Evolutionary conservation across 1,140 invertebrate species (phyloP).

Genomic region (Heliconius eleuchia): DNA sequence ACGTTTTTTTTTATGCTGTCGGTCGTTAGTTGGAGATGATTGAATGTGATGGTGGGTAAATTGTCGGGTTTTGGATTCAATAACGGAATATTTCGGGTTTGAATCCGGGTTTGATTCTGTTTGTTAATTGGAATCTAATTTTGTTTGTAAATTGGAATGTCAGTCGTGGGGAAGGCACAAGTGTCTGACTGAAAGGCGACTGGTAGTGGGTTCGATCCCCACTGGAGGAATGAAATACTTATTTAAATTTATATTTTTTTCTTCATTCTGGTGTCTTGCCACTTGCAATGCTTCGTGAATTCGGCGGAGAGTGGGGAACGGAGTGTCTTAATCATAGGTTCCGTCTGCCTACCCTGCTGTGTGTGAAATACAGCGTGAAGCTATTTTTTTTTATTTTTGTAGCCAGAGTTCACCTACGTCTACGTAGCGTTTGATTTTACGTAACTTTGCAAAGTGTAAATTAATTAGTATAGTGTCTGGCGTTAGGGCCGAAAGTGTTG

Average conservation of each 20-base stretch:
- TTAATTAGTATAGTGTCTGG: conserved; percentile 61
- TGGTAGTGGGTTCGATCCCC: too few species aligned
- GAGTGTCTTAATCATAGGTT: too few species aligned
- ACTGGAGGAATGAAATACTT: too few species aligned
- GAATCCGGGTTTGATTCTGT: conserved; percentile 56
- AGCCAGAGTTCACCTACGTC: conserved; percentile 19
- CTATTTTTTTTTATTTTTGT: conserved; percentile 34
- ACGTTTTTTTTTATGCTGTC: conserved; percentile 60
- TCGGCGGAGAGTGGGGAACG: too few species aligned
- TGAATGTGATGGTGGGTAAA: conserved; percentile 75
- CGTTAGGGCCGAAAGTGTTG: conserved; percentile 60
- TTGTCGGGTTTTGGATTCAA: conserved; percentile 52
- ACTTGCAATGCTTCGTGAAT: too few species aligned
- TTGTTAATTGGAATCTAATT: conserved; percentile 57
- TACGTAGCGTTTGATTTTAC: conserved; percentile 26
- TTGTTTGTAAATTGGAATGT: conserved; percentile 44
- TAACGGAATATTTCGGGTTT: conserved; percentile 54
- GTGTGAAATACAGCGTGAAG: too few species aligned
- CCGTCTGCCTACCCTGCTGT: too few species aligned
- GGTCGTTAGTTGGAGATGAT: conserved; percentile 73
- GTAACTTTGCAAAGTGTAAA: conserved; percentile 55
- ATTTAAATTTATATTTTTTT: too few species aligned
- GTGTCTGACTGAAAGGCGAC: too few species aligned
- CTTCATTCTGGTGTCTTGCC: too few species aligned
- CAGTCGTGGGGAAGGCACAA: too few species aligned